Base-by-base conservation (phyloP, 2,797 vertebrate genomes). In the Falco novaeseelandiae region DNA sequence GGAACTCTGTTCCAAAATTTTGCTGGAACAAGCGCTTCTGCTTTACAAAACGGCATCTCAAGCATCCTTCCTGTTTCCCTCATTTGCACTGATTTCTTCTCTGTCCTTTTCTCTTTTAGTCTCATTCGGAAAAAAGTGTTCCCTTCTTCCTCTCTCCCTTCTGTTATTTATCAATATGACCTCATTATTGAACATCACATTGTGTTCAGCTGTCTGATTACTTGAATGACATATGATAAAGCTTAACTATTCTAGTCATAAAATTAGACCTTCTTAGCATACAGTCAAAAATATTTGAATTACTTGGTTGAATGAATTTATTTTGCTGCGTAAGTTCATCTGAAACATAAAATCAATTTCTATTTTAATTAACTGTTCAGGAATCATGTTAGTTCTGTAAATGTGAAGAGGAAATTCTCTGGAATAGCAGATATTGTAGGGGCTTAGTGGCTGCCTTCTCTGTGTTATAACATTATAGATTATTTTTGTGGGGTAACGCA, bases 291-390 rank as follows among this genome's bases (percentile, higher is more conserved):
- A 73, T 58, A 72, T 65, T 38, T 85, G 51, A 87, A 67, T 92
- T 85, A 67, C 36, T 52, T 52, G 49, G 34, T 69, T 72, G 80
- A 91, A 95, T 54, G 1, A 69, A 93, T 87, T 89, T 92, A 93
- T 89, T 89, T 40, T 76, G 66, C 46, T 49, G 55, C 46, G 79
- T 26, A 66, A 77, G 32, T 79, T 92, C 48, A 87, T 85, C 67
- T 65, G 57, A 94, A 93, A 83, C 7, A 16, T 54, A 82, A 95
- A 89, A 72, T 42, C 42, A 89, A 90, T 79, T 89, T 92, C 66
- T 92, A 7, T 83, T 93, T 80, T 72, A 93, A 90, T 88, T 78
- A 81, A 88, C 72, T 63, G 22, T 72, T 86, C 65, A 78, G 46
- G 96, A 80, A 67, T 74, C 49, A 61, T 0, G 3, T 21, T 84